A percentile compares a stretch with the other conserved stretches of the same genome.
phyloP scores from a whole-genome alignment of 2,797 vertebrate species.

The Pelodytes ibericus region DNA sequence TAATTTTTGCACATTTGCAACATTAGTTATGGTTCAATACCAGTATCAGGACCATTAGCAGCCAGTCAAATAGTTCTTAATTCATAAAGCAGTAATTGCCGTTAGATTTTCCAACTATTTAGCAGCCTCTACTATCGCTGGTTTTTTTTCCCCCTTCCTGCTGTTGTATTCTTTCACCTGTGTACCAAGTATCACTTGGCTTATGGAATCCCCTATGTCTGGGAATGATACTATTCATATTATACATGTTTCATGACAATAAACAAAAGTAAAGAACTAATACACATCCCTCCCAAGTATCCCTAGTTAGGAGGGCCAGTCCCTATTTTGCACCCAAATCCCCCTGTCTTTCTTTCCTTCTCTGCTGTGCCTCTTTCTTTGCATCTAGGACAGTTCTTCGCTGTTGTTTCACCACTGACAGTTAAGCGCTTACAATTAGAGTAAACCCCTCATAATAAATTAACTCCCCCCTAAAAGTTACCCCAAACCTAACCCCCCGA shows the following conservation, averaged over 20 bases:
- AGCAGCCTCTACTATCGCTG: slow-evolving; percentile 64
- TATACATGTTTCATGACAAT: neutral
- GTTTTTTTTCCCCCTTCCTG: slow-evolving; percentile 45
- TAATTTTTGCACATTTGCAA: slow-evolving; percentile 81
- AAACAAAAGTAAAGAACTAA: too few relatives aligned
- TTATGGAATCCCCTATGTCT: slow-evolving; percentile 18
- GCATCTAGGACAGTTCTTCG: too few relatives aligned
- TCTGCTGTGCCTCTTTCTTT: too few relatives aligned
- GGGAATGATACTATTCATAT: neutral
- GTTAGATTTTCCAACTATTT: slow-evolving; percentile 69
- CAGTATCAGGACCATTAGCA: slow-evolving; percentile 78
- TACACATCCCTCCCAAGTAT: too few relatives aligned
- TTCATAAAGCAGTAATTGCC: slow-evolving; percentile 73
- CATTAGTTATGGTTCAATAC: slow-evolving; percentile 82
- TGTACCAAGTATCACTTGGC: slow-evolving; percentile 7
- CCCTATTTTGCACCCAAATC: too few relatives aligned
- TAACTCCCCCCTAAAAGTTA: too few relatives aligned
- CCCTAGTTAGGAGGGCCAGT: too few relatives aligned
- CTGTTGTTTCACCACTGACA: too few relatives aligned
- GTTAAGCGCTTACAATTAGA: too few relatives aligned
- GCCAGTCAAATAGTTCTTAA: slow-evolving; percentile 74
- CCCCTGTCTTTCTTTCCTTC: too few relatives aligned
- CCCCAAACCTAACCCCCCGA: too few relatives aligned
- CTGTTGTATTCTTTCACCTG: slow-evolving; percentile 29
- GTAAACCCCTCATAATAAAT: too few relatives aligned